Conservation (phyloP, 1,140 invertebrate genomes). For the Zophobas atratus region DNA sequence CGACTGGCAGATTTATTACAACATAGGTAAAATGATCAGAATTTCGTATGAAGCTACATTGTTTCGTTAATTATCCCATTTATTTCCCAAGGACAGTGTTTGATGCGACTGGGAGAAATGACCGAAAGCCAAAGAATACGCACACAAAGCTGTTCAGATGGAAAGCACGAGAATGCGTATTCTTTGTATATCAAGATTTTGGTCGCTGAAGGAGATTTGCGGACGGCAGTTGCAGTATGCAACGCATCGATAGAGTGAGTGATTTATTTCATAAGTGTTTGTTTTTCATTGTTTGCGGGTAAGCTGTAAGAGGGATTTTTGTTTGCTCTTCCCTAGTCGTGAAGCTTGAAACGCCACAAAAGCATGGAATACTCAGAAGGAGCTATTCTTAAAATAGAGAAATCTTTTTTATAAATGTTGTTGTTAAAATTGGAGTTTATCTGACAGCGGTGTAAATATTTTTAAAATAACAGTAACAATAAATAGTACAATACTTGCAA, state of each 20-base stretch:
- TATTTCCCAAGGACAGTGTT: slow-evolving; percentile 53
- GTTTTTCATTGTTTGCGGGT: slow-evolving; percentile 9
- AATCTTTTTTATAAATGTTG: no score
- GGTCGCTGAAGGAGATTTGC: slow-evolving; percentile 78
- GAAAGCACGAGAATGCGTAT: slow-evolving; percentile 82
- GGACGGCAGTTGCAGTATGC: slow-evolving; percentile 73
- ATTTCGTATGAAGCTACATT: slow-evolving; percentile 36
- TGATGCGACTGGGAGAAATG: slow-evolving; percentile 72
- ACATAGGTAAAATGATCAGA: slow-evolving; percentile 72
- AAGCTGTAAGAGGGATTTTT: no score
- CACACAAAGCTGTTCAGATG: slow-evolving; percentile 81
- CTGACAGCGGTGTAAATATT: no score
- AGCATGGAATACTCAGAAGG: no score
- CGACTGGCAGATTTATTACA: slow-evolving; percentile 82
- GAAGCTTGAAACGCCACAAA: no score
- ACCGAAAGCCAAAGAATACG: slow-evolving; percentile 79
- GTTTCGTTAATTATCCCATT: slow-evolving; percentile 12
- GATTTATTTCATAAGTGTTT: slow-evolving; percentile 7
- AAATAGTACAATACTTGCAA: no score
- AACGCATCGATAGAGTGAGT: slow-evolving; percentile 62
- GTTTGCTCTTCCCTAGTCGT: no score
- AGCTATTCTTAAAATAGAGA: no score
- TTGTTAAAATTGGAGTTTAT: no score
- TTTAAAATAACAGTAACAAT: no score
- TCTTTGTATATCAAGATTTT: slow-evolving; percentile 81